Evolutionary conservation across 2,113 vertebrate species (phyloP).

Genomic region (Butastur rufipennis): DNA sequence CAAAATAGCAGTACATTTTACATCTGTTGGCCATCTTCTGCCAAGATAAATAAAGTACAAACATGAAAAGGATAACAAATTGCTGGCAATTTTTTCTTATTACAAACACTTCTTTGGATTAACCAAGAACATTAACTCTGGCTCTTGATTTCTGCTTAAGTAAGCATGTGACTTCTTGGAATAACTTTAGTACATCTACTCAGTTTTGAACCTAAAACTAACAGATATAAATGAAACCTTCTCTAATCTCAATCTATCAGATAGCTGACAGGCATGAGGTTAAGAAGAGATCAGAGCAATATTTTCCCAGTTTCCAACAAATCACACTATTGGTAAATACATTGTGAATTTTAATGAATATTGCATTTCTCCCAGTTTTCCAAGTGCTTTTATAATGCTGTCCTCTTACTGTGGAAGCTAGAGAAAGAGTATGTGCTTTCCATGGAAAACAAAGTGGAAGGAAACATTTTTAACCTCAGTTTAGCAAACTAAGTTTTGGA

Average conservation of each 20-base stretch:
- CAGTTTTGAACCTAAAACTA: background rate
- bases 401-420: background rate
- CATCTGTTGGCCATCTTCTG: background rate
- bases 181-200: background rate
- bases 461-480: background rate
- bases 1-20: background rate
- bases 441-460: background rate
- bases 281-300: background rate
- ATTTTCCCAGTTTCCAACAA: background rate
- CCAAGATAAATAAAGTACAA: background rate
- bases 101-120: background rate
- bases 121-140: background rate
- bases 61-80: background rate
- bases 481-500: background rate
- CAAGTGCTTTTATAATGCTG: background rate
- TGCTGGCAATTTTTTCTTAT: background rate
- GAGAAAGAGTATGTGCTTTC: background rate
- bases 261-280: background rate
- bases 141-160: background rate
- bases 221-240: background rate
- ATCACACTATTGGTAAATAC: background rate
- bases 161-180: background rate
- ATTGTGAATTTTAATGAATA: background rate
- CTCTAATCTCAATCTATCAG: background rate
- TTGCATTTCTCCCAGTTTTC: background rate